These are phyloP conservation scores for Plectrocnemia conspersa DNA, from an alignment of 1,140 invertebrate species.

Conservation along the genomic window DNA sequence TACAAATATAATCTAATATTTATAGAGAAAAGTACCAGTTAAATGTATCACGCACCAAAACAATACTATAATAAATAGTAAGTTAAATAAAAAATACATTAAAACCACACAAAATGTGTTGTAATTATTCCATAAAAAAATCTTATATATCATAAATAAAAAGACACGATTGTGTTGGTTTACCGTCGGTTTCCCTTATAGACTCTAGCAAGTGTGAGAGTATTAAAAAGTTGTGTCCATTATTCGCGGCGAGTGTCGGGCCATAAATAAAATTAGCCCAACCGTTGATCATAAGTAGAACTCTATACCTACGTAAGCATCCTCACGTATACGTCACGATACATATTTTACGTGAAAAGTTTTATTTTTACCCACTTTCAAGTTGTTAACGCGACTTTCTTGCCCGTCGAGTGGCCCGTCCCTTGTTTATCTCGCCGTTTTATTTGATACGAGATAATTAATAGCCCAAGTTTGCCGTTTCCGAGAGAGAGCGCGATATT, in stretches of 20 bases:
- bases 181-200: too few species aligned
- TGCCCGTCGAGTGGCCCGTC: neutral
- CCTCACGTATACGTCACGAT: constrained; percentile 11
- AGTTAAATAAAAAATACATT: too few species aligned
- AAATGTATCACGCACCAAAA: too few species aligned
- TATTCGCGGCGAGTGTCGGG: constrained; percentile 28
- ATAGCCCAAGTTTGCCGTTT: constrained; percentile 28
- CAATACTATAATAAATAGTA: too few species aligned
- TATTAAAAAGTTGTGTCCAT: constrained; percentile 27
- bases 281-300: constrained; percentile 34
- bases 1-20: too few species aligned
- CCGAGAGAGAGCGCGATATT: constrained; percentile 21
- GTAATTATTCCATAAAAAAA: too few species aligned
- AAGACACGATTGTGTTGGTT: too few species aligned
- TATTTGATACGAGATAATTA: constrained; percentile 33
- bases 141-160: too few species aligned
- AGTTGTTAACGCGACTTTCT: constrained; percentile 24
- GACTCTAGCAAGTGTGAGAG: too few species aligned
- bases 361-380: constrained; percentile 33
- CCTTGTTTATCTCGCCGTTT: constrained; percentile 31
- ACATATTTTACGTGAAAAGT: constrained; percentile 32
- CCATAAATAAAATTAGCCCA: constrained; percentile 36
- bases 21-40: too few species aligned
- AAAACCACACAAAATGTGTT: too few species aligned
- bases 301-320: constrained; percentile 19